A percentile compares a stretch with the other conserved stretches of the same genome.
phyloP scores from a whole-genome alignment of 2,797 vertebrate species.

The Peromyscus eremicus region DNA sequence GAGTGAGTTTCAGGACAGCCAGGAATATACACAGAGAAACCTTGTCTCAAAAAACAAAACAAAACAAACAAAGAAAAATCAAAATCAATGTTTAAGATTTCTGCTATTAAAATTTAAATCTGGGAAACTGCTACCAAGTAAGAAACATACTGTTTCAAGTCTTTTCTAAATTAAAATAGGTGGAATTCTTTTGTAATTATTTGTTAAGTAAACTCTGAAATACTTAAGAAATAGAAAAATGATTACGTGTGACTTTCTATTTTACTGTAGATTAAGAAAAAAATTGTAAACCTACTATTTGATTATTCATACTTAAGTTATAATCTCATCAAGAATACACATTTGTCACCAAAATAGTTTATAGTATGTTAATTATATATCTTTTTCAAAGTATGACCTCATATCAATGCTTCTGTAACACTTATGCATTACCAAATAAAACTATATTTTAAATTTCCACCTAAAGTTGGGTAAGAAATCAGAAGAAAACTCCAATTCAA shows the following conservation, averaged over 20 bases:
- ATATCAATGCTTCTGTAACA: conserved; percentile 43
- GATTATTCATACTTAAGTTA: conserved; percentile 32
- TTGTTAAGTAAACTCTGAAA: conserved; percentile 51
- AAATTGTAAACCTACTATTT: conserved; percentile 25
- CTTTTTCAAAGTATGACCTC: conserved; percentile 68
- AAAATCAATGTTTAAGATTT: conserved; percentile 26
- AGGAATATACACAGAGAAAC: not conserved
- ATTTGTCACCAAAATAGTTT: conserved; percentile 67
- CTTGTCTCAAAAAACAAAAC: not conserved
- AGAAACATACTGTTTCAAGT: not conserved
- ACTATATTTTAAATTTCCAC: conserved; percentile 62
- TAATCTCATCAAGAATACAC: conserved; percentile 52
- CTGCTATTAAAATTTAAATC: conserved; percentile 57
- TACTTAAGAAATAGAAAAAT: conserved; percentile 54
- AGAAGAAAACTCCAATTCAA: conserved; percentile 68
- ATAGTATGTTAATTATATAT: conserved; percentile 60
- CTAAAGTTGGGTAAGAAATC: conserved; percentile 54
- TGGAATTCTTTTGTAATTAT: not conserved
- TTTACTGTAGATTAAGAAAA: conserved; percentile 23
- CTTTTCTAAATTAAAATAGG: conserved; percentile 27
- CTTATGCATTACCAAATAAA: conserved; percentile 58
- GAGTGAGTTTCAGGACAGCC: not conserved
- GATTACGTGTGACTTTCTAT: not conserved
- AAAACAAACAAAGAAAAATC: not conserved
- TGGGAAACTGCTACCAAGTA: not conserved